Percentiles rank a stretch among this genome's conserved stretches.
phyloP scores from a whole-genome alignment of 2,888 invertebrate species.

The Pollenia griseotomentosa region DNA sequence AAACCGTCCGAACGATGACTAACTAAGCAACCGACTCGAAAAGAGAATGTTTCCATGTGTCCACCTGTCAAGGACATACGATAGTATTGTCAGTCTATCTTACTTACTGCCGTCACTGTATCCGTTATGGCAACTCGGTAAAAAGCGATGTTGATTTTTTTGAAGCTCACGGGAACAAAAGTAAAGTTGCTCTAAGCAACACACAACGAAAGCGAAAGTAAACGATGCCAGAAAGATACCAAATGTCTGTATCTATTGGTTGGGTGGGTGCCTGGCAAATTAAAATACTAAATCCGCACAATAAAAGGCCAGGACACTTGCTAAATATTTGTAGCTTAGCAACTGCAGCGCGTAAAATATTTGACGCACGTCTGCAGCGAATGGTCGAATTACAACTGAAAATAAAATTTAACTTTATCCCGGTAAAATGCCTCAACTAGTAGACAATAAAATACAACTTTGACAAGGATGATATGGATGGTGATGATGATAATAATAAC shows the following conservation, averaged over 20 bases:
- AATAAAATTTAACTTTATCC: slow-evolving; percentile 84
- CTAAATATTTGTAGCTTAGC: slow-evolving; percentile 63
- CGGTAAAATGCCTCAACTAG: slow-evolving; percentile 83
- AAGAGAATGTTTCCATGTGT: slow-evolving; percentile 61
- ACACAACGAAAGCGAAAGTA: slow-evolving; percentile 80
- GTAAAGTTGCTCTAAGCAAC: slow-evolving; percentile 75
- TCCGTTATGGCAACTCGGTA: slow-evolving; percentile 68
- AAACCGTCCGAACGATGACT: slow-evolving; percentile 52
- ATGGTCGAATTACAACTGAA: slow-evolving; percentile 85
- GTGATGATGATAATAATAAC: slow-evolving; percentile 42
- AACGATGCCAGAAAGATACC: slow-evolving; percentile 74
- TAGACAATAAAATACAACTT: slow-evolving; percentile 64
- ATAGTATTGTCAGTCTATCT: slow-evolving; percentile 67
- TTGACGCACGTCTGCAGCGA: slow-evolving; percentile 77
- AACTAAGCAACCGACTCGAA: slow-evolving; percentile 60
- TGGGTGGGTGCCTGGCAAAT: not conserved
- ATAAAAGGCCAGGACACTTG: slow-evolving; percentile 48
- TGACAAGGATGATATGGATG: slow-evolving; percentile 63
- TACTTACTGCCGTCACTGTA: slow-evolving; percentile 34
- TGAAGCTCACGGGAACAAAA: slow-evolving; percentile 61
- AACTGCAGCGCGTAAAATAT: slow-evolving; percentile 72
- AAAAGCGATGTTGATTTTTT: slow-evolving; percentile 42
- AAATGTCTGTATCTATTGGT: not conserved
- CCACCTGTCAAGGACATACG: slow-evolving; percentile 58
- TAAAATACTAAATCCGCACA: slow-evolving; percentile 33